Evolutionary conservation across 2,113 vertebrate species (phyloP).

Genomic region (Muntiacus reevesi): DNA sequence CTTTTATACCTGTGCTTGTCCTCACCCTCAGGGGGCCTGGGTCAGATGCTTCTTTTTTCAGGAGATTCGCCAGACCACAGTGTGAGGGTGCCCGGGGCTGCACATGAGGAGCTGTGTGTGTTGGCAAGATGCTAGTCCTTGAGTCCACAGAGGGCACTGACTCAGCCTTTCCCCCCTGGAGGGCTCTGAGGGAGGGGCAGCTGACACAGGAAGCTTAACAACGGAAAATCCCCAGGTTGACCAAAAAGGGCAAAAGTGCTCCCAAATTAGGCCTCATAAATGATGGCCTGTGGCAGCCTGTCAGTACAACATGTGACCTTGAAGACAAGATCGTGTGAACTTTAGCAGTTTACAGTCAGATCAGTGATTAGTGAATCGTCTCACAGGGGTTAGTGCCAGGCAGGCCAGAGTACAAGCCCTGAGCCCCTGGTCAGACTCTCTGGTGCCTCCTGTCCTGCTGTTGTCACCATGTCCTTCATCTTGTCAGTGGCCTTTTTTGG

Average conservation of each 20-base stretch:
- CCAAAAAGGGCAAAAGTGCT: background rate
- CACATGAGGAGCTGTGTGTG: background rate
- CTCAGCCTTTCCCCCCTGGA: background rate
- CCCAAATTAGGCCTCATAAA: background rate
- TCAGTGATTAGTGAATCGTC: fast-evolving
- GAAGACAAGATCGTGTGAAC: background rate
- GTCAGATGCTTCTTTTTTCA: background rate
- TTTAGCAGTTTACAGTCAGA: background rate
- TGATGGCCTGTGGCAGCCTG: background rate
- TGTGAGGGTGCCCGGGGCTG: background rate
- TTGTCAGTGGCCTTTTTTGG: background rate
- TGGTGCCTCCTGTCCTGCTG: background rate
- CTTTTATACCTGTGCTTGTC: background rate
- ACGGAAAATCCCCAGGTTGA: background rate
- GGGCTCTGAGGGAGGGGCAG: background rate
- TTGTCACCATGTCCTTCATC: background rate
- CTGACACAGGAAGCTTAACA: background rate
- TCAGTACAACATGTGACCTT: background rate
- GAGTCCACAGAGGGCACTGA: background rate
- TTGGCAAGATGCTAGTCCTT: background rate
- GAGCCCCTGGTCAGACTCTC: background rate
- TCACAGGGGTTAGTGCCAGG: background rate
- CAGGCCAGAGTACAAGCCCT: background rate
- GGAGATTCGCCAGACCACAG: background rate
- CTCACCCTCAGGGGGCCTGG: background rate